Base-by-base conservation (phyloP, 1,140 invertebrate species). In the Delia radicum region DNA sequence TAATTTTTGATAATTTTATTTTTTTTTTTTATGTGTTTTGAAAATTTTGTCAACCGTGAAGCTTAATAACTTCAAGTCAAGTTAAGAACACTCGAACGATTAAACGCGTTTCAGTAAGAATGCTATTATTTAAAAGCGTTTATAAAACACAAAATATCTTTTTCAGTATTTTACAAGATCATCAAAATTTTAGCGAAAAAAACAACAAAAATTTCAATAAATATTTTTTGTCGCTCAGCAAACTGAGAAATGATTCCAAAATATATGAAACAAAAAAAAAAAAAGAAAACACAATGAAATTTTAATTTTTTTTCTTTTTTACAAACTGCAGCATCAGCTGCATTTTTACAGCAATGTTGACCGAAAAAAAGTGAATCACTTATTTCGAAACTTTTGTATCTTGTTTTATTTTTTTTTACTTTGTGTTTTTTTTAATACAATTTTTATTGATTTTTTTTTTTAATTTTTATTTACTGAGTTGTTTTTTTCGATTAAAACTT, bases 71-170 rank as follows among this genome's bases (percentile, higher is more conserved):
- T 71, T 71, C 74, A 72, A 46, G 37, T 48, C 74, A 75, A 71
- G 67, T 74, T 75, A 69, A 77, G 76, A 74, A 74, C 73, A 72
- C 73, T 71, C 73, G 65, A 72, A 67, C 73, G 74, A 74, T 72
- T 77, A 77, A 77, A 42, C 76, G 73, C 67, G 73, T 48, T 73
- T 24, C 67, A 29, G 13, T 26, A 28, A 55, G 46, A 71, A 74
- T 55, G 55, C 76, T 42, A 46, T 74, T 77, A 74, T 77, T 74
- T 71, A 77, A 76, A 76, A 71, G 75, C 75, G 71, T 67, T 69
- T 37, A 21, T 7, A 69, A 33, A 69, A 69, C 5, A 21, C 21
- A 67, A 67, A 67, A 28, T 15, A n/a, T 18, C 3, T 63, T 29
- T 29, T 63, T 63, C 13, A 28, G 0, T 69, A 24, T 69, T 69